phyloP scores from a whole-genome alignment of 2,797 vertebrate species.

The Monodelphis domestica region DNA sequence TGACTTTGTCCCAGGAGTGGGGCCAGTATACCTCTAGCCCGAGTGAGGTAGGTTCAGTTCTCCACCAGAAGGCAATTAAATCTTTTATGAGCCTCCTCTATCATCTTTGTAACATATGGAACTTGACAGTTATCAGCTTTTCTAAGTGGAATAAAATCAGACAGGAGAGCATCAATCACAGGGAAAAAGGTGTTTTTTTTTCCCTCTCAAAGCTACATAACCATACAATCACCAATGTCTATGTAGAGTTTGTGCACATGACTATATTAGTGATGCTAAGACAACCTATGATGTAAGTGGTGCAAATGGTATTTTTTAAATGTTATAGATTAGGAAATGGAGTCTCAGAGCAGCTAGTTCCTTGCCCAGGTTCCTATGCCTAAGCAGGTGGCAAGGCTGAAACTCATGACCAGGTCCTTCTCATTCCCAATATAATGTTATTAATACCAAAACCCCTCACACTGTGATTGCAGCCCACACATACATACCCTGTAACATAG shows the following conservation, averaged over 20 bases:
- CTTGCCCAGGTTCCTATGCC: background rate
- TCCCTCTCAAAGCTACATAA: background rate
- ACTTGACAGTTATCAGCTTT: constrained; percentile 24
- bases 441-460: background rate
- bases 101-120: constrained; percentile 24
- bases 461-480: background rate
- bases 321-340: background rate
- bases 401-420: background rate
- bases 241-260: background rate
- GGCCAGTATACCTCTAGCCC: background rate
- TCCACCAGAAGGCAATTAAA: constrained; percentile 1
- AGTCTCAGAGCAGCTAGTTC: background rate
- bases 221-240: background rate
- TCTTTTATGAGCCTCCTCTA: constrained; percentile 29
- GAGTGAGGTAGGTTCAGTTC: constrained; percentile 29
- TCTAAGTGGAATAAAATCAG: constrained; percentile 38
- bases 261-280: background rate
- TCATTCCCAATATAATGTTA: background rate
- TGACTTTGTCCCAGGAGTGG: background rate
- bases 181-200: background rate
- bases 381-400: background rate
- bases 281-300: background rate
- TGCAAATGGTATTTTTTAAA: background rate
- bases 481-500: background rate
- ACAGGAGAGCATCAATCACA: constrained; percentile 12